These are phyloP conservation scores for Drosophila pruinosa DNA, from an alignment of 1,140 invertebrate genomes.

Conservation along the genomic window DNA sequence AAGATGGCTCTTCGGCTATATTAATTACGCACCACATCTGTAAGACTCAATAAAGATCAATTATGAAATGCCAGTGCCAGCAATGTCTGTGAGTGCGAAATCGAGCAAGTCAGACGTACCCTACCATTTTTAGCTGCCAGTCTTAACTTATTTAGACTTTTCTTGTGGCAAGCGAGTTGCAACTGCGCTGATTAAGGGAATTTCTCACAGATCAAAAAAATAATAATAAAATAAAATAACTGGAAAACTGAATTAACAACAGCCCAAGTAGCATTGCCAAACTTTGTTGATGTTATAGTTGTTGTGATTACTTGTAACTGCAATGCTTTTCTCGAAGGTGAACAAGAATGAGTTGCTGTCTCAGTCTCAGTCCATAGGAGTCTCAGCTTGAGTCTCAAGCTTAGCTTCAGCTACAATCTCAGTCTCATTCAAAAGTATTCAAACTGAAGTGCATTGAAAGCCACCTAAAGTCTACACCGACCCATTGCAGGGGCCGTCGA, in stretches of 20 bases:
- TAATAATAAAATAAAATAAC: constrained; percentile 47
- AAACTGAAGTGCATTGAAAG: constrained; percentile 58
- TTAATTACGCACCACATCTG: constrained; percentile 26
- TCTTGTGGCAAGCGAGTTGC: constrained; percentile 27
- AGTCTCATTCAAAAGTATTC: constrained; percentile 27
- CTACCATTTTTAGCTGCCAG: constrained; percentile 46
- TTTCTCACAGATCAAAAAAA: constrained; percentile 67
- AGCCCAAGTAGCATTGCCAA: constrained; percentile 31
- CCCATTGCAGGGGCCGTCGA: constrained; percentile 7
- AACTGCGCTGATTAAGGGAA: constrained; percentile 72
- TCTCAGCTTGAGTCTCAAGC: constrained; percentile 15
- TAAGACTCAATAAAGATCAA: constrained; percentile 7
- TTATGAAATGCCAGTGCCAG: constrained; percentile 24
- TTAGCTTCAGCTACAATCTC: constrained; percentile 29
- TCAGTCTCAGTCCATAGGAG: constrained; percentile 9
- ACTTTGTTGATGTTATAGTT: constrained; percentile 19
- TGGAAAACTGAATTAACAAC: constrained; percentile 33
- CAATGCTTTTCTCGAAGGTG: constrained; percentile 71
- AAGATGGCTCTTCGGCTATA: neutral
- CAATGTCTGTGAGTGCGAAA: constrained; percentile 37
- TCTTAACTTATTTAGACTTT: constrained; percentile 33
- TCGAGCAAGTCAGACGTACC: constrained; percentile 3
- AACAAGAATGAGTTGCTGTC: constrained; percentile 61
- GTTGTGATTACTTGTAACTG: constrained; percentile 28
- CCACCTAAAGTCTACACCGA: constrained; percentile 16